A percentile compares a stretch with the other conserved stretches of the same genome.
Evolutionary conservation across 2,888 invertebrate genomes (phyloP).

Genomic region (Acleris literana): DNA sequence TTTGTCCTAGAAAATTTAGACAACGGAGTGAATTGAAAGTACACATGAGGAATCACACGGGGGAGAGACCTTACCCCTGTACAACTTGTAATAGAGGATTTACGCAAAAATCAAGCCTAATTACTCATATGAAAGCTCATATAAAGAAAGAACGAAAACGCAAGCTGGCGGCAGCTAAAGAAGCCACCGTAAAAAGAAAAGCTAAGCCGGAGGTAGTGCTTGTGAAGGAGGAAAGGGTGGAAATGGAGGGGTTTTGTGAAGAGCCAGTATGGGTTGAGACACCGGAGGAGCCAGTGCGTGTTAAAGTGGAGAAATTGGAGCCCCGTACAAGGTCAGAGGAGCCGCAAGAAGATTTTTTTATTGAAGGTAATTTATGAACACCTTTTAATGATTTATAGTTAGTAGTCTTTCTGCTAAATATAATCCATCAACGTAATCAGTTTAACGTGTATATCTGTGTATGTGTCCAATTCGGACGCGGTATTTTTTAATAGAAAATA

Average conservation of each 20-base stretch:
- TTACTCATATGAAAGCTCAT: neutral
- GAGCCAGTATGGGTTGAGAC: neutral
- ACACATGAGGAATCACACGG: neutral
- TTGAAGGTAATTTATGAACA: no score
- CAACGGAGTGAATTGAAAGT: neutral
- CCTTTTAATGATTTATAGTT: no score
- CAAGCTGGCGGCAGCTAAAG: neutral
- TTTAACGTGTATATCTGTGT: no score
- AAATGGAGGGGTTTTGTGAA: neutral
- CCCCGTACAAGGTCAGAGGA: no score
- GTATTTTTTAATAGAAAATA: no score
- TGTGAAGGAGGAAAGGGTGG: neutral
- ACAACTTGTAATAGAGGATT: no score
- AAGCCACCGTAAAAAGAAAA: neutral
- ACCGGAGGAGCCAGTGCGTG: neutral
- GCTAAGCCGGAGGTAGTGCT: neutral
- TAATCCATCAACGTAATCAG: no score
- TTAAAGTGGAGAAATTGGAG: neutral
- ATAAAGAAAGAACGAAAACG: neutral
- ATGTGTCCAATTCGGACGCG: no score
- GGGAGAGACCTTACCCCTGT: no score
- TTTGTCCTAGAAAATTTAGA: neutral
- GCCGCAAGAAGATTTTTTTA: no score
- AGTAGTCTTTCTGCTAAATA: no score
- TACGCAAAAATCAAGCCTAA: neutral